Evolutionary conservation across 2,113 vertebrate species (phyloP), one percentile per base, ranked within the genome.

Genomic region (Gymnogyps californianus): DNA sequence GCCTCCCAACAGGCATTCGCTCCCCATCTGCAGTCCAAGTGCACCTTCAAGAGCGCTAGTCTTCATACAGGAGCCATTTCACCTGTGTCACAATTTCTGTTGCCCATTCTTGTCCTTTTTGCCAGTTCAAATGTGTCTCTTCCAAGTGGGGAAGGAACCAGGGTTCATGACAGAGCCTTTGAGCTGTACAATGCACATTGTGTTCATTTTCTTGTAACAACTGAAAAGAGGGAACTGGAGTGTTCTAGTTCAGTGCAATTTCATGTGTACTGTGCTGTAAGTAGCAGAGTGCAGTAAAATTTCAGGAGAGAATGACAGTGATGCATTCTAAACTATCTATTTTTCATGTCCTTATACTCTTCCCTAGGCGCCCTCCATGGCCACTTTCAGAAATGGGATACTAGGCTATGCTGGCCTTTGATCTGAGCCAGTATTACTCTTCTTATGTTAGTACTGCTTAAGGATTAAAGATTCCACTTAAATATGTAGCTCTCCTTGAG

Each of bases 1-100:
- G 5, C 18, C 66, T 76, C 42, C 70, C 26, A 5, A 2, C 49
- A 16, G 38, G 18, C 55, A 6, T 65, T 77, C 40, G 6, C 5
- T 22, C 24, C 28, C 22, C 3, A 0, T 18, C 31, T 40, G 21
- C 13, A 3, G 16, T 17, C 29, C 69, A 21, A 5, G 12, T 7
- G 24, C 54, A 9, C 24, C 16, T n/a, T 21, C 28, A 19, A n/a
- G 61, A 40, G 40, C 12, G 0, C n/a, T 29, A 2, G 20, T n/a
- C 55, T 58, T 71, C 54, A 6, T n/a, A 6, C 16, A 22, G 74
- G 36, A 78, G 31, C 66, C 6, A 0, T 65, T 64, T 80, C 47
- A 51, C 42, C 14, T 3, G 8, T 19, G 17, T n/a, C 26, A 32
- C 20, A 17, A 16, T 13, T 72, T 64, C 34, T 44, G 14, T 32